These are phyloP conservation scores for Drosophila ohnishii DNA, from an alignment of 1,140 invertebrate species.

Conservation along the genomic window DNA sequence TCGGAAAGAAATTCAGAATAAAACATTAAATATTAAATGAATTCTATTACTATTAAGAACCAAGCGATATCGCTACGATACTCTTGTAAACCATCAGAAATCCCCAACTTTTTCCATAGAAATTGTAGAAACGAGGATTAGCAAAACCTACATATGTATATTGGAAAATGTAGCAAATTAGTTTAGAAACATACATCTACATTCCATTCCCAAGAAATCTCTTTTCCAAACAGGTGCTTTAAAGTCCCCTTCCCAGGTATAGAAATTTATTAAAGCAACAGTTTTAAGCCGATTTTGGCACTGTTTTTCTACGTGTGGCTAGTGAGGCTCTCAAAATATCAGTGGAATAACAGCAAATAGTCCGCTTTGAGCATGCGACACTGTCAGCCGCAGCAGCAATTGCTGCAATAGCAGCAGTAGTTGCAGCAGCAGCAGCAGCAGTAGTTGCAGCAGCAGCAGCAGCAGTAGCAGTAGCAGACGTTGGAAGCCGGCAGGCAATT, in stretches of 20 bases:
- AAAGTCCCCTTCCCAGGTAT: background rate
- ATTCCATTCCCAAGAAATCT: background rate
- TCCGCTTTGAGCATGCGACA: conserved; percentile 79
- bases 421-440: conserved; percentile 20
- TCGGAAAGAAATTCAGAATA: too few relatives aligned
- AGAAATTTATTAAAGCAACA: background rate
- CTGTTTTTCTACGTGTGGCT: conserved; percentile 16
- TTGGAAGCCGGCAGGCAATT: conserved; percentile 63
- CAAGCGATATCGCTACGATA: too few relatives aligned
- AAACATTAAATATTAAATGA: too few relatives aligned
- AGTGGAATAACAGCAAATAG: conserved; percentile 80
- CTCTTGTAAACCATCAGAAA: too few relatives aligned
- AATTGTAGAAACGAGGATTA: background rate
- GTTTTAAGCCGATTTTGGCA: background rate
- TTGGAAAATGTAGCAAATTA: background rate
- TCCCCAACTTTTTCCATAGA: too few relatives aligned
- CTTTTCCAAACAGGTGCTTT: background rate
- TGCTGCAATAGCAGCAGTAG: conserved; percentile 20
- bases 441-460: conserved; percentile 14
- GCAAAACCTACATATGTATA: background rate
- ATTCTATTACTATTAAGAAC: too few relatives aligned
- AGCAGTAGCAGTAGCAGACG: conserved; percentile 19
- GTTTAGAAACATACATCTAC: too few relatives aligned
- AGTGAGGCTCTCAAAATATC: conserved; percentile 73
- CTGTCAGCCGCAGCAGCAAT: conserved; percentile 68